Evolutionary conservation across 2,797 vertebrate genomes (phyloP), one percentile per base, ranked within the genome.

Genomic region (Dendrocincla tyrannina): DNA sequence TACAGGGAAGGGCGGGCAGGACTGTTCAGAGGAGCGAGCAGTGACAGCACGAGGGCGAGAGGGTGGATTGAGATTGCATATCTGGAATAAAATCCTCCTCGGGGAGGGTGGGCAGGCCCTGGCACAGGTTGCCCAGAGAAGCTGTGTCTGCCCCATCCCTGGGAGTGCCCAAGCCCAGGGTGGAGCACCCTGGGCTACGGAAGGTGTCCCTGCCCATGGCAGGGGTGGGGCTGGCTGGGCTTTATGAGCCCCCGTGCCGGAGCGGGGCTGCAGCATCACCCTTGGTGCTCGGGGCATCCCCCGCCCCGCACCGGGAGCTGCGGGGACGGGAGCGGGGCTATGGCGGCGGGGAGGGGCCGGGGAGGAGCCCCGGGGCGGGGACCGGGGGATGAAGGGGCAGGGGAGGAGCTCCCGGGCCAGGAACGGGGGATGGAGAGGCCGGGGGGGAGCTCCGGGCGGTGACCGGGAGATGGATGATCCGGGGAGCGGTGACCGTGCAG

Each of bases 111-210:
- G 9, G 11, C 55, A 49, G 63, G 42, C 49, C 49, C 18, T 49
- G 27, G 55, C 22, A 53, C 17, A 49, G 32, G 35, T 35, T 35
- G 35, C 35, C 35, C 35, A 35, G 35, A 30, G 49, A n/a, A 30
- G 49, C 46, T 39, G 28, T 39, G 46, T 19, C 68, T 80, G 8
- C 5, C 27, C 15, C 35, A n/a, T n/a, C 49, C 28, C n/a, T 37
- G 32, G 22, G 5, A 42, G 10, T 10, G 41, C 28, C 7, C 35
- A 7, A 2, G 27, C 41, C 13, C 49, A 25, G 22, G 10, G 0
- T 32, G 10, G 32, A 76, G 35, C 37, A 56, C 3, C 32, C 23
- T n/a, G 63, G 9, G 49, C 11, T 17, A 5, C 10, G 25, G 5
- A 62, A 28, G 55, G 13, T 10, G 13, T 82, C 18, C 3, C 17